phyloP scores from a whole-genome alignment of 2,888 invertebrate species.

The Ochropacha duplaris region DNA sequence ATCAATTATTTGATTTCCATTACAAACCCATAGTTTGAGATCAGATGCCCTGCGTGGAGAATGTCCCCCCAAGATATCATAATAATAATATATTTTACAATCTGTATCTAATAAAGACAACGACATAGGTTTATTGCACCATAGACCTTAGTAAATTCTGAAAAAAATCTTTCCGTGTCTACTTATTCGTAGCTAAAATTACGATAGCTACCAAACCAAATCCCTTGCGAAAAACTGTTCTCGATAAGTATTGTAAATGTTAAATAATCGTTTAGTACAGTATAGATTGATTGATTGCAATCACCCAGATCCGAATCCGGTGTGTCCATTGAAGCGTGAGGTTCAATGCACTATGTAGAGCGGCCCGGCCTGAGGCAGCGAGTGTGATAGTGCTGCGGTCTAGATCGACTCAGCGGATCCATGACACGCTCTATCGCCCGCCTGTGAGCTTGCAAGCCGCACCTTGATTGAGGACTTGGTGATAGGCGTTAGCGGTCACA shows the following conservation, averaged over 20 bases:
- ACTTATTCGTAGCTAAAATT: too few relatives aligned
- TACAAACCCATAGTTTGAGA: too few relatives aligned
- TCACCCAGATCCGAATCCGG: slow-evolving; percentile 24
- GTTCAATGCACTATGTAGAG: slow-evolving; percentile 40
- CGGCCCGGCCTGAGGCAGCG: slow-evolving; percentile 11
- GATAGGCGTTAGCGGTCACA: neutral
- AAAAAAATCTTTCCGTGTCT: too few relatives aligned
- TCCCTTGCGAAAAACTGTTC: neutral
- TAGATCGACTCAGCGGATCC: slow-evolving; percentile 47
- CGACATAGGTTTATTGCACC: neutral
- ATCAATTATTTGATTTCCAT: too few relatives aligned
- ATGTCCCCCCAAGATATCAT: too few relatives aligned
- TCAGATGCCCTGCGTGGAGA: too few relatives aligned
- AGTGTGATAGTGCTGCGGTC: slow-evolving; percentile 40
- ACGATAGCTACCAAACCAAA: too few relatives aligned
- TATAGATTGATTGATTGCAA: slow-evolving; percentile 11
- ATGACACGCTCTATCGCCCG: slow-evolving; percentile 64
- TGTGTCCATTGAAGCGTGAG: slow-evolving; percentile 30
- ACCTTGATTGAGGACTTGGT: slow-evolving; percentile 7
- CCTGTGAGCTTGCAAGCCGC: slow-evolving; percentile 35
- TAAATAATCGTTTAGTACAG: slow-evolving; percentile 3
- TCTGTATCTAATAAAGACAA: neutral
- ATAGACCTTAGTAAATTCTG: neutral
- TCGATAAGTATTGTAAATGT: neutral
- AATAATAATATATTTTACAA: neutral